Conservation (phyloP, 2,888 invertebrate species). For the Margaritifera margaritifera region DNA sequence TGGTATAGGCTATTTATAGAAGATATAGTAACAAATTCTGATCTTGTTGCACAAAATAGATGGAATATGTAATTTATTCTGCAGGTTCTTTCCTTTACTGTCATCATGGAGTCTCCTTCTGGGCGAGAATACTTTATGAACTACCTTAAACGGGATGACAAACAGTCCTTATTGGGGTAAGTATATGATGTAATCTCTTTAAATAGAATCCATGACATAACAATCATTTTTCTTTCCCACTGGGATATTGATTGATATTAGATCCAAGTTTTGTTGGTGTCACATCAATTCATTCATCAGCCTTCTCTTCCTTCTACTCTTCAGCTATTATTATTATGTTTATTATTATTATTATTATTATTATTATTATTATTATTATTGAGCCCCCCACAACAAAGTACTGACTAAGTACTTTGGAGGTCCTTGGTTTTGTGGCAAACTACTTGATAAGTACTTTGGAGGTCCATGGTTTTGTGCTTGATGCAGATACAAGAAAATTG, state of each 20-base stretch:
- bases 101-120: constrained; percentile 59
- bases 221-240: neutral
- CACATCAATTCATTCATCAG: too few species aligned
- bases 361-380: too few species aligned
- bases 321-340: too few species aligned
- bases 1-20: neutral
- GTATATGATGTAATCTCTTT: constrained; percentile 78
- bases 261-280: too few species aligned
- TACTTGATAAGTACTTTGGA: too few species aligned
- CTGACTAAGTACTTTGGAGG: too few species aligned
- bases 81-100: constrained; percentile 62
- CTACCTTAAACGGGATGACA: constrained; percentile 87
- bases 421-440: too few species aligned
- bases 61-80: constrained; percentile 1
- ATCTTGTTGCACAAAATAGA: neutral
- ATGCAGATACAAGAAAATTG: too few species aligned
- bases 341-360: too few species aligned
- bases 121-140: constrained; percentile 79
- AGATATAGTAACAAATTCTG: neutral
- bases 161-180: constrained; percentile 83
- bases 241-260: neutral
- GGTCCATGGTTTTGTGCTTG: too few species aligned
- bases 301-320: too few species aligned
- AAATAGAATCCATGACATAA: constrained; percentile 72
- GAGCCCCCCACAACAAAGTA: too few species aligned